Conservation (phyloP, 2,888 invertebrate species). For the Ectemnius lituratus region DNA sequence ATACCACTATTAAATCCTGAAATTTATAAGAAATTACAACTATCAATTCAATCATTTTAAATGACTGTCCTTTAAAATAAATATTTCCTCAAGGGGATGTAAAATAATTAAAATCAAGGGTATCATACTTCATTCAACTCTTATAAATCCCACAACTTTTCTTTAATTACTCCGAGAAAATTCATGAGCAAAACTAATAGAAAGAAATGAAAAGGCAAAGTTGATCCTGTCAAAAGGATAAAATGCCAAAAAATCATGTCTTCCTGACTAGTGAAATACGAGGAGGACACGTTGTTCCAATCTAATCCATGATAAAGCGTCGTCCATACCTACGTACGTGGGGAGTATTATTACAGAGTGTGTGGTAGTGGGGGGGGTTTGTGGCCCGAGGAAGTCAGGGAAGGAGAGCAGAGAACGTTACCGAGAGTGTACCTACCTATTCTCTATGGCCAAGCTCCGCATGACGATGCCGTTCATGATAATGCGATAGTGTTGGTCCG, state of each 20-base stretch:
- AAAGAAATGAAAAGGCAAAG: too few relatives aligned
- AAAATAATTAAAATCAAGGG: too few relatives aligned
- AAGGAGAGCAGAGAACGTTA: conserved; percentile 32
- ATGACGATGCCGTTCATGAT: conserved; percentile 67
- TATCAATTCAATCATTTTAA: too few relatives aligned
- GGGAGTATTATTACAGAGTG: conserved; percentile 34
- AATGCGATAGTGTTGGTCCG: conserved; percentile 73
- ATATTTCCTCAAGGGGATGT: too few relatives aligned
- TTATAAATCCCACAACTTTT: too few relatives aligned
- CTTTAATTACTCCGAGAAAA: too few relatives aligned
- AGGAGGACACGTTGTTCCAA: conserved; percentile 31
- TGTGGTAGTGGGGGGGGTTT: neutral
- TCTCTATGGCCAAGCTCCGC: conserved; percentile 55
- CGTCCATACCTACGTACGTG: conserved; percentile 46
- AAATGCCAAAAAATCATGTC: conserved; percentile 3
- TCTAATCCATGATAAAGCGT: conserved; percentile 59
- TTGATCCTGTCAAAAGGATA: too few relatives aligned
- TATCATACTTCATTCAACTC: too few relatives aligned
- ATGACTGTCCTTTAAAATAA: too few relatives aligned
- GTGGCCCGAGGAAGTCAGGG: conserved; percentile 24
- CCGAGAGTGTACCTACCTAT: conserved; percentile 38
- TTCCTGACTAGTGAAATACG: conserved; percentile 19
- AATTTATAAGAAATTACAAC: too few relatives aligned
- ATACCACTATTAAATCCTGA: too few relatives aligned
- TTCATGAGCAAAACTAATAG: too few relatives aligned